Percentiles rank a stretch among this genome's conserved stretches.
phyloP scores from a whole-genome alignment of 2,888 invertebrate species.

The Tenthredo notha region DNA sequence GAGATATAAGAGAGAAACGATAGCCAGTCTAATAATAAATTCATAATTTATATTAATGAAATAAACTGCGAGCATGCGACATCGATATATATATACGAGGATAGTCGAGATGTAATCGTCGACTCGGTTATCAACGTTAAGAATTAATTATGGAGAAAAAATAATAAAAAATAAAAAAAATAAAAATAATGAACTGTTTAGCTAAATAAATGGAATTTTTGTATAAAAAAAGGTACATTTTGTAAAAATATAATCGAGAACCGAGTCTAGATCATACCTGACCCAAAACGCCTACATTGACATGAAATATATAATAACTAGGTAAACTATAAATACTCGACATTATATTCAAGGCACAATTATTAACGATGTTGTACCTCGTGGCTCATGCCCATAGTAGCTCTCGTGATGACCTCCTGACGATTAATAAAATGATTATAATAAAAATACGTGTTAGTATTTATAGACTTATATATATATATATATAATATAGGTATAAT shows the following conservation, averaged over 20 bases:
- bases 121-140: not conserved
- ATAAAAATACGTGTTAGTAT: slow-evolving; percentile 21
- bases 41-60: too few species aligned
- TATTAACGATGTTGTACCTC: slow-evolving; percentile 81
- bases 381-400: slow-evolving; percentile 86
- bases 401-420: slow-evolving; percentile 81
- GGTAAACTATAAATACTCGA: not conserved
- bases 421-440: slow-evolving; percentile 57
- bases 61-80: slow-evolving; percentile 28
- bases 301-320: not conserved
- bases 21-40: too few species aligned
- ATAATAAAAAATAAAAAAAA: too few species aligned
- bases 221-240: not conserved
- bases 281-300: not conserved
- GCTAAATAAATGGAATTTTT: not conserved
- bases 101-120: not conserved
- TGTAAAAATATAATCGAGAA: not conserved
- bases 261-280: not conserved
- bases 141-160: not conserved
- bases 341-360: slow-evolving; percentile 8
- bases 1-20: not conserved
- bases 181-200: not conserved
- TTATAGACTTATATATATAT: not conserved
- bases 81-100: not conserved
- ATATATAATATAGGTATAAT: not conserved